Conservation (phyloP, 2,888 invertebrate genomes). For the Cryptus armator region DNA sequence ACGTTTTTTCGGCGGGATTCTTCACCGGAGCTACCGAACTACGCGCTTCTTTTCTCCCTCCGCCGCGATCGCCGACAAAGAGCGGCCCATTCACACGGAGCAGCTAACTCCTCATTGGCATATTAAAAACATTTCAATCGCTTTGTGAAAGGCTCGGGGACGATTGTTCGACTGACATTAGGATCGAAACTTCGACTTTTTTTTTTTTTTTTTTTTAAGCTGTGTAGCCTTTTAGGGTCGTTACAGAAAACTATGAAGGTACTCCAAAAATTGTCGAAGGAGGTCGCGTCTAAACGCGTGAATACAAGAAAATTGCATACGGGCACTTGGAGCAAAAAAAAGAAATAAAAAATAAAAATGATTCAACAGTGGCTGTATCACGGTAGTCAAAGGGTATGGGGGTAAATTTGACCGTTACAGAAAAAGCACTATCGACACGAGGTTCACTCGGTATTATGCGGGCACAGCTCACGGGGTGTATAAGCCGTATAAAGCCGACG, state of each 20-base stretch:
- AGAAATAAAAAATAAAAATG: background rate
- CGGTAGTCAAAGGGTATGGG: slow-evolving; percentile 73
- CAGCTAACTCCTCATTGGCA: background rate
- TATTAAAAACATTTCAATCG: background rate
- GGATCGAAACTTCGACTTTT: background rate
- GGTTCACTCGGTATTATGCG: slow-evolving; percentile 61
- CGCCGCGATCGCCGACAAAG: slow-evolving; percentile 12
- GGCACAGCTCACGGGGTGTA: slow-evolving; percentile 49
- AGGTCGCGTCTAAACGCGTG: background rate
- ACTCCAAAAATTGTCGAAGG: background rate
- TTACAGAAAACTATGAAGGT: background rate
- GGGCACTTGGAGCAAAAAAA: slow-evolving; percentile 25
- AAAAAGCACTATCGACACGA: slow-evolving; percentile 55
- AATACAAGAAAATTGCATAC: slow-evolving; percentile 24
- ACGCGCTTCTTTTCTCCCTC: slow-evolving; percentile 47
- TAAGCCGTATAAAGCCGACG: slow-evolving; percentile 1
- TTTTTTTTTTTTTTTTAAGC: background rate
- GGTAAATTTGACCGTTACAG: slow-evolving; percentile 83
- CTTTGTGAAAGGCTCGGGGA: background rate
- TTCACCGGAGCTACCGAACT: slow-evolving; percentile 57
- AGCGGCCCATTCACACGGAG: slow-evolving; percentile 30
- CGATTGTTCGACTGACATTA: background rate
- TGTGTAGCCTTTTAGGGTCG: background rate
- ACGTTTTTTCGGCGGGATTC: slow-evolving; percentile 66
- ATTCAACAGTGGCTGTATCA: slow-evolving; percentile 44